Evolutionary conservation across 1,140 invertebrate species (phyloP), one percentile per base, ranked within the genome.

Genomic region (Nilaparvata lugens): DNA sequence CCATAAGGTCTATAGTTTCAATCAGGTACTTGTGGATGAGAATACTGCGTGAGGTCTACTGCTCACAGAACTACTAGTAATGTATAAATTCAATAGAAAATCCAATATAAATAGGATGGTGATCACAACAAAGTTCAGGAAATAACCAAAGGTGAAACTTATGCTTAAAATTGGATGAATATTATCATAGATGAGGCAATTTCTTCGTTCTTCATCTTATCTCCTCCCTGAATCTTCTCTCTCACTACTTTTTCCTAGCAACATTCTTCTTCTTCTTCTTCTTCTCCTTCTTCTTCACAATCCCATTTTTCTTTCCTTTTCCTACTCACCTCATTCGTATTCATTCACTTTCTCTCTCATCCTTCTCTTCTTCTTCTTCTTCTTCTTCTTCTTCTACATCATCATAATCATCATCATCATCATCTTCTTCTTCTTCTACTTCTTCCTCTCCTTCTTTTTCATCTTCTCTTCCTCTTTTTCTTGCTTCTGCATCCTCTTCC

Each of bases 261-360:
- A n/a, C n/a, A 56, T 52, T 62, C 40, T 55, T 9, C 58, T 28
- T 52, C 13, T 45, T 25, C 56, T 52, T 61, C 45, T 54, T 45
- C 45, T 60, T 64, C 58, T 61, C 62, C 59, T 52, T 67, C 54
- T 62, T 52, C 24, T 21, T 60, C 11, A 7, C 35, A 5, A 25
- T 45, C 56, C 9, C 40, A 25, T 58, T 31, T 19, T 53, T 61
- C 60, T 38, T 19, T 24, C 4, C 7, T 18, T 65, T 62, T 63
- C 60, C 62, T 63, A 4, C 52, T 40, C 45, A 52, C 40, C 19
- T 40, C 62, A 42, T 60, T 21, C 19, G 3, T 48, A 3, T 48
- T 21, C 19, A 4, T 13, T 21, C 19, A 4, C 58, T 57, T 59
- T 59, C 57, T 56, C 51, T 16, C 21, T 40, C 25, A 7, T 53